Conservation (phyloP, 2,113 vertebrate species). For the Elgaria multicarinata region DNA sequence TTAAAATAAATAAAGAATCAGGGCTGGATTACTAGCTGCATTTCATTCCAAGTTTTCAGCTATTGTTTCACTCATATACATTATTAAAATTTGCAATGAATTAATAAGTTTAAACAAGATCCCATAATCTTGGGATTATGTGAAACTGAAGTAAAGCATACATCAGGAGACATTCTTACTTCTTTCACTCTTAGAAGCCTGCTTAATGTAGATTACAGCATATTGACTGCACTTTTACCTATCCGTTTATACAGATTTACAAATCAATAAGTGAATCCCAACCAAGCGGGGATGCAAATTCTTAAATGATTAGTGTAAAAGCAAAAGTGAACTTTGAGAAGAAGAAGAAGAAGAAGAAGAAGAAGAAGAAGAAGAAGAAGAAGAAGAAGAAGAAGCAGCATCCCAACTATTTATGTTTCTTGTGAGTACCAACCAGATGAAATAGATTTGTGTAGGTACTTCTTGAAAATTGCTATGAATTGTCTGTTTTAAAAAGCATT, state of each 20-base stretch:
- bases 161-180: neutral
- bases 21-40: neutral
- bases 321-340: neutral
- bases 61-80: neutral
- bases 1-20: neutral
- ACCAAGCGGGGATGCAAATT: neutral
- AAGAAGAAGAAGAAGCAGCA: neutral
- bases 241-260: neutral
- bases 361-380: no score
- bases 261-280: neutral
- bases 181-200: neutral
- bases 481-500: neutral
- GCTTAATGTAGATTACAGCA: neutral
- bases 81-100: neutral
- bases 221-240: neutral
- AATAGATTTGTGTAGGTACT: neutral
- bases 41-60: neutral
- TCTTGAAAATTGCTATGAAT: neutral
- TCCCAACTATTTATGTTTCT: neutral
- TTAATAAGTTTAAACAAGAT: neutral
- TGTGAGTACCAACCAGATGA: neutral
- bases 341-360: no score
- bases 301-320: neutral
- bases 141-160: neutral
- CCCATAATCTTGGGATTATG: neutral